These are phyloP conservation scores for Digitonthophagus gazella DNA, from an alignment of 2,888 invertebrate species.

Conservation along the genomic window DNA sequence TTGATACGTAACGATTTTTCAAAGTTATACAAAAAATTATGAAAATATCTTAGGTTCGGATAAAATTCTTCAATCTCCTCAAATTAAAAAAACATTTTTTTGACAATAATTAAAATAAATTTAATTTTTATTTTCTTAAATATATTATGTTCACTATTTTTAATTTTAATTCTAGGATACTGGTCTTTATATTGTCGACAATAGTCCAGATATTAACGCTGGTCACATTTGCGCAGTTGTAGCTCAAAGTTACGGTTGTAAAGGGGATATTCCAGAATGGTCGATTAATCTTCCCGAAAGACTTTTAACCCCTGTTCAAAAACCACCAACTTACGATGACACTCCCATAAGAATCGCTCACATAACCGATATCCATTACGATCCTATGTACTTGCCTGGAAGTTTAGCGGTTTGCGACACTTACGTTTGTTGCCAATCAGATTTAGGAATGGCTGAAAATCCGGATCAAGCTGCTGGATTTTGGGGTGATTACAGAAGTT, in stretches of 20 bases:
- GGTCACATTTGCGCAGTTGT: conserved; percentile 58
- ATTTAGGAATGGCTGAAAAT: conserved; percentile 53
- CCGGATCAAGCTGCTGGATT: conserved; percentile 60
- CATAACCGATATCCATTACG: conserved; percentile 78
- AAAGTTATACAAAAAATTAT: too few species aligned
- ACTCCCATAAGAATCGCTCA: conserved; percentile 56
- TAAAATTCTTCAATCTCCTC: not conserved
- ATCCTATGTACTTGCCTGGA: conserved; percentile 67
- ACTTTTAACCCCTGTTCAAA: conserved; percentile 6
- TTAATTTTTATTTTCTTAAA: too few species aligned
- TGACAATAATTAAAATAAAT: not conserved
- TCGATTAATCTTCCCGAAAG: conserved; percentile 35
- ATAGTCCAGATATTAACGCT: conserved; percentile 55
- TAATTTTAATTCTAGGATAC: conserved; percentile 55
- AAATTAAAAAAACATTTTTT: not conserved
- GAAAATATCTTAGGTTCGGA: too few species aligned
- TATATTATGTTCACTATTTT: too few species aligned
- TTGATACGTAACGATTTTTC: not conserved
- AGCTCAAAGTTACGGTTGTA: conserved; percentile 51
- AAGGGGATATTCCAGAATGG: conserved; percentile 35
- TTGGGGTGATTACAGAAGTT: conserved; percentile 79
- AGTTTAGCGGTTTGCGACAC: conserved; percentile 71
- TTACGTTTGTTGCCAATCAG: conserved; percentile 74
- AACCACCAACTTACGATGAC: conserved; percentile 21
- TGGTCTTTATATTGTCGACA: conserved; percentile 58